Conservation (phyloP, 2,888 invertebrate genomes). For the Lymantria monacha region DNA sequence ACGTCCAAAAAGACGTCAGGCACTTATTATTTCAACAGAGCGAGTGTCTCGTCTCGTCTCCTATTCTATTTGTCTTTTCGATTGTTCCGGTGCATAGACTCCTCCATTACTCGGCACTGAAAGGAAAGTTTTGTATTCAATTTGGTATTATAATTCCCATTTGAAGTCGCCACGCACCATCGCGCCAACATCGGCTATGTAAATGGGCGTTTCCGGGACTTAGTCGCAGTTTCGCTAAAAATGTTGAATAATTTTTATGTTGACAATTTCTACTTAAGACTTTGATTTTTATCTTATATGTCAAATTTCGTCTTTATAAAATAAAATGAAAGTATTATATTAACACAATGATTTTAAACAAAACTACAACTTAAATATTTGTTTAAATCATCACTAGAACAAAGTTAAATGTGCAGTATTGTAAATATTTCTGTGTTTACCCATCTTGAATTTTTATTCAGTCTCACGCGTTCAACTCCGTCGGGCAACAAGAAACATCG, state of each 20-base stretch:
- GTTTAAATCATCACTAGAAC: constrained; percentile 54
- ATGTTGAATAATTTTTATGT: constrained; percentile 53
- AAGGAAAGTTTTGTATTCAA: constrained; percentile 84
- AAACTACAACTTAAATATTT: constrained; percentile 35
- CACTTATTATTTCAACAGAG: constrained; percentile 80
- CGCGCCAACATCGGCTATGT: constrained; percentile 81
- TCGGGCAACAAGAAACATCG: constrained; percentile 75
- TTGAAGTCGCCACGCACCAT: constrained; percentile 82
- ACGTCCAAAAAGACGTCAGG: constrained; percentile 77
- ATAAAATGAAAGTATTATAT: constrained; percentile 14
- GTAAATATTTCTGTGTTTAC: constrained; percentile 71
- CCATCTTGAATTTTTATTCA: constrained; percentile 77
- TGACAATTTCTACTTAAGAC: constrained; percentile 42
- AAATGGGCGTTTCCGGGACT: constrained; percentile 79
- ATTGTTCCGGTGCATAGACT: constrained; percentile 82
- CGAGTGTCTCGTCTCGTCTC: constrained; percentile 74
- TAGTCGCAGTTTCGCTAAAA: constrained; percentile 72
- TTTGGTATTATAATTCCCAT: constrained; percentile 84
- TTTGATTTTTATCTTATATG: constrained; percentile 25
- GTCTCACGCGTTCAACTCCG: constrained; percentile 55
- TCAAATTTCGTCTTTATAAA: neutral
- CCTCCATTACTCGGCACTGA: constrained; percentile 82
- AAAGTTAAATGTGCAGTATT: constrained; percentile 58
- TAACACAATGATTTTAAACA: no score
- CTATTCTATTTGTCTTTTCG: constrained; percentile 81